A percentile compares a stretch with the other conserved stretches of the same genome.
Evolutionary conservation across 2,888 invertebrate genomes (phyloP).

Genomic region (Drosophila putrida): DNA sequence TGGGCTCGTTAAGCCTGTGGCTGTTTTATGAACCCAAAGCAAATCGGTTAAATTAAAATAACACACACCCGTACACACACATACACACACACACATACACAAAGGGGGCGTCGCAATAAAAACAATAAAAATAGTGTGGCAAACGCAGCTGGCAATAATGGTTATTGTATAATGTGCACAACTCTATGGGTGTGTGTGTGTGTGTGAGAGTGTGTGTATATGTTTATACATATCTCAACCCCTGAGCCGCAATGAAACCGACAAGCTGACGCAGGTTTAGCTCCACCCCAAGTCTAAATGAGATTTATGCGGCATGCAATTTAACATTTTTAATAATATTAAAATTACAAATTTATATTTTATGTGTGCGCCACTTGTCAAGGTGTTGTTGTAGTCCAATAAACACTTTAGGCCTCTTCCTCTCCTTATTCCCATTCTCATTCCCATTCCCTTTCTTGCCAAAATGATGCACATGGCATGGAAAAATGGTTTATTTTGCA

Average conservation of each 20-base stretch:
- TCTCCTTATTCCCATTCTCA: neutral
- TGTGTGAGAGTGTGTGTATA: conserved; percentile 1
- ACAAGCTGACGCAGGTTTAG: conserved; percentile 49
- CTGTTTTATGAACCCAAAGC: conserved; percentile 63
- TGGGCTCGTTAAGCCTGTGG: conserved; percentile 61
- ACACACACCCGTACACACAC: conserved; percentile 24
- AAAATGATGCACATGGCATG: neutral
- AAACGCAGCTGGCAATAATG: conserved; percentile 76
- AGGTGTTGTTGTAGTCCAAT: conserved; percentile 70
- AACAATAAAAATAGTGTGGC: conserved; percentile 79
- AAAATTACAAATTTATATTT: conserved; percentile 77
- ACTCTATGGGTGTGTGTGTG: conserved; percentile 21
- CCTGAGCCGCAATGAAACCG: conserved; percentile 51
- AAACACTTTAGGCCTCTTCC: conserved; percentile 52
- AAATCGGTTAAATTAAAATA: conserved; percentile 79
- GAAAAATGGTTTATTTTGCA: conserved; percentile 1
- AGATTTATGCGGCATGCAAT: conserved; percentile 75
- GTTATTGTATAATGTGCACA: conserved; percentile 64
- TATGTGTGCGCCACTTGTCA: conserved; percentile 42
- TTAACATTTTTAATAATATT: conserved; percentile 79
- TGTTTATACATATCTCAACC: conserved; percentile 42
- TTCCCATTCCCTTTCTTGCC: neutral
- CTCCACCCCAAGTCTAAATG: conserved; percentile 52
- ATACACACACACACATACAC: neutral
- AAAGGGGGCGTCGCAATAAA: conserved; percentile 44